Evolutionary conservation across 37 sponge, comb jelly and placozoan genomes (phyloP).

Genomic region (Hexactinellida sp.): DNA sequence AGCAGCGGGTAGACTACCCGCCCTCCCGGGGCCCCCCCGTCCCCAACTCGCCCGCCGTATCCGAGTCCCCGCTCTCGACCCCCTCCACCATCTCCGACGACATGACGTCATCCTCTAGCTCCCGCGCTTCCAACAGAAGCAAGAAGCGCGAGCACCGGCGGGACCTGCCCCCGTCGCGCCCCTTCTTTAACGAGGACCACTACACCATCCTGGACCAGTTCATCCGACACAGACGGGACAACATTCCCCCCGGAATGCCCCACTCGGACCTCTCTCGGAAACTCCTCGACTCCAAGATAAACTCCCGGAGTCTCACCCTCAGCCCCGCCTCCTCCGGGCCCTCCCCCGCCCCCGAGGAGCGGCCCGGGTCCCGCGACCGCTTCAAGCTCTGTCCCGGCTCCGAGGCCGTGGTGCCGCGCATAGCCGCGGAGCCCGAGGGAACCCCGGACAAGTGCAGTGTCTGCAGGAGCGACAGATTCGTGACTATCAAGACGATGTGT

Average conservation of each 20-base stretch:
- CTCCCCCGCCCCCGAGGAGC: background rate
- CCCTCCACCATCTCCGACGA: background rate
- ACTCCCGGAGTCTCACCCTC: background rate
- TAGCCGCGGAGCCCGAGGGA: background rate
- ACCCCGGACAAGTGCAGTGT: background rate
- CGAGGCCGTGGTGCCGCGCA: background rate
- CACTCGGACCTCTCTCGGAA: background rate
- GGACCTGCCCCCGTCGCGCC: background rate
- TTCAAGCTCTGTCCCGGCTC: background rate
- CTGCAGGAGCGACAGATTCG: background rate
- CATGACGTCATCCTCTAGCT: background rate
- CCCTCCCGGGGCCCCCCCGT: background rate
- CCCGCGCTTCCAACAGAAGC: background rate
- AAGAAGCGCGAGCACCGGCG: background rate
- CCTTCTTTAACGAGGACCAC: background rate
- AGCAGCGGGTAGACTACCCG: background rate
- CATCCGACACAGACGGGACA: too few relatives aligned
- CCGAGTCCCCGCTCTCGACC: background rate
- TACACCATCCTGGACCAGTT: background rate
- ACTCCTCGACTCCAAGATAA: background rate
- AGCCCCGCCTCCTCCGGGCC: background rate
- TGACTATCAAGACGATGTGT: background rate
- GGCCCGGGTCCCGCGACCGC: too few relatives aligned
- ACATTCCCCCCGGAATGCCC: background rate
- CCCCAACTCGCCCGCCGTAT: background rate